Evolutionary conservation across 2,888 invertebrate species (phyloP), one percentile per base, ranked within the genome.

Genomic region (Elgonia sp.): DNA sequence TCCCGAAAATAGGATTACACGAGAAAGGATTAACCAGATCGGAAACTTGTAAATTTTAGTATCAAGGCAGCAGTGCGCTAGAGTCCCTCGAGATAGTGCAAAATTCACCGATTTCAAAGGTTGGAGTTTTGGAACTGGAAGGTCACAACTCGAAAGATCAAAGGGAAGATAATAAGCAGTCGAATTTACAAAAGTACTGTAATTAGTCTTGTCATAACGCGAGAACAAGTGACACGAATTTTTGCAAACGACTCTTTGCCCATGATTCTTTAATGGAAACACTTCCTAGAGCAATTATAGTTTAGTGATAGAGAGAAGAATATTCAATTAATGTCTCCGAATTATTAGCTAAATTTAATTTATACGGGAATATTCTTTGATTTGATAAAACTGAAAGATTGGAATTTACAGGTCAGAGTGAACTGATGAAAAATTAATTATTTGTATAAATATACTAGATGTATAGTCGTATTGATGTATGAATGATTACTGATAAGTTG

Each of bases 1-100:
- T 70, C 8, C 20, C 46, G 65, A 67, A 84, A 73, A 79, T 73
- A 79, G 67, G 73, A 84, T 73, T 84, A 79, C 73, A 60, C 57
- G 63, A 79, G 72, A 39, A 72, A 72, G 84, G 79, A 84, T 79
- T 79, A 84, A 72, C 60, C 84, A 65, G 84, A 77, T 77, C 77
- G 72, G 62, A 70, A 69, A 77, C 57, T 84, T 83, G 83, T 83
- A 84, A 84, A 70, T 70, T 84, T 84, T 16, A n/a, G 65, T 60
- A 55, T 55, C 63, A 63, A 65, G 53, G 53, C 46, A 46, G 29
- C 20, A 29, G 62, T 55, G 42, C 42, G 46, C n/a, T 62, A n/a
- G 12, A 46, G 8, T 76, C 57, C 40, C 50, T 29, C 16, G 37
- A 70, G 60, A 46, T 20, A 6, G 7, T 20, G 80, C n/a, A 50